These are phyloP conservation scores for Astyanax mexicanus DNA, from an alignment of 2,797 vertebrate genomes.

Conservation along the genomic window DNA sequence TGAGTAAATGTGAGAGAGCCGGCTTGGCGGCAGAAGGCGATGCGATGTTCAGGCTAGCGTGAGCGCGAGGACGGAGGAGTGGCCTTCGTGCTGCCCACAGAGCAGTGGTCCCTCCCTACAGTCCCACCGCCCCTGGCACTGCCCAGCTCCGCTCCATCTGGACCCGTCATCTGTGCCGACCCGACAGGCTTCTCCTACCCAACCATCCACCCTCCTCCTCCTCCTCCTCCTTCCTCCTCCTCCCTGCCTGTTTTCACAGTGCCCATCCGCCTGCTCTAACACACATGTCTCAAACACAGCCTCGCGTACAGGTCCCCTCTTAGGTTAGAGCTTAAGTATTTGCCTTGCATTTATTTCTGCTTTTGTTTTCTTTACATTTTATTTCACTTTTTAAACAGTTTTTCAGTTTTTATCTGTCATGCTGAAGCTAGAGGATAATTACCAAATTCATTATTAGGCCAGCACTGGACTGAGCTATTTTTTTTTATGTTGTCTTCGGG, in stretches of 20 bases:
- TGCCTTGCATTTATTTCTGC: not conserved
- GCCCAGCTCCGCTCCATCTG: constrained; percentile 58
- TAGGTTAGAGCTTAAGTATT: not conserved
- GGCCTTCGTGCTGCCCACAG: constrained; percentile 43
- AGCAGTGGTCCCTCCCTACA: constrained; percentile 38
- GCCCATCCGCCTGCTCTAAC: constrained; percentile 4
- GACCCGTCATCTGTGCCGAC: constrained; percentile 59
- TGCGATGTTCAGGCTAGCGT: constrained; percentile 34
- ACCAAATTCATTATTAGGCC: too few species aligned
- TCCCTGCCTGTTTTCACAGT: not conserved
- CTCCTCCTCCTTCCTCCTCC: not conserved
- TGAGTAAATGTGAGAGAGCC: constrained; percentile 15
- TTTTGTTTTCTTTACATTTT: too few species aligned
- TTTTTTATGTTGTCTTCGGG: too few species aligned
- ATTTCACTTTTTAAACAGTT: too few species aligned
- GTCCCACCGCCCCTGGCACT: constrained; percentile 54
- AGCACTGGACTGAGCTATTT: too few species aligned
- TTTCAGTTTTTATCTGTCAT: too few species aligned
- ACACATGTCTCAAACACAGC: not conserved
- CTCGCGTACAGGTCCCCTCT: not conserved
- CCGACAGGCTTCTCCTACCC: constrained; percentile 39
- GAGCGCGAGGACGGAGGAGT: constrained; percentile 37
- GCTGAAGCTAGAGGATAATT: too few species aligned
- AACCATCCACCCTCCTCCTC: too few species aligned
- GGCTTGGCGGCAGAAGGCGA: not conserved